Evolutionary conservation across 2,113 vertebrate genomes (phyloP), one percentile per base, ranked within the genome.

Genomic region (Pithys albifrons): DNA sequence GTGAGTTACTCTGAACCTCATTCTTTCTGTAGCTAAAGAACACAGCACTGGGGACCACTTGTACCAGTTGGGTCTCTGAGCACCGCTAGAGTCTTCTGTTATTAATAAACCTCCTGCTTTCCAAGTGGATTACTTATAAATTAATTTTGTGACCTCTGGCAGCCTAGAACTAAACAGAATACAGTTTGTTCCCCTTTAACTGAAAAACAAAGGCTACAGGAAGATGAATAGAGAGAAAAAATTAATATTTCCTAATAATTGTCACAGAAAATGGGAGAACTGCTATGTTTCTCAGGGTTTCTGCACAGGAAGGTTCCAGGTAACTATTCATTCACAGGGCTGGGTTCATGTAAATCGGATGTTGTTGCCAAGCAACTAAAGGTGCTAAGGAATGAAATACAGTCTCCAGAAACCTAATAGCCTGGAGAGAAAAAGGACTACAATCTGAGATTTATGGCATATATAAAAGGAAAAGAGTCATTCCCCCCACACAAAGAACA

Each of bases 321-420:
- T 97, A 93, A 73, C 90, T 65, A 91, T 89, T 95, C 95, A 93
- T 95, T 94, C 95, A 76, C 7, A 0, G 79, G 91, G 92, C 64
- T 90, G 93, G 96, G 84, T 77, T 96, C 96, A 93, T 93, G 89
- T 93, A 96, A 97, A 96, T 93, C 16, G 16, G 95, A 90, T 93
- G 91, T 90, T 93, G 95, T 96, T 94, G 95, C 97, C 96, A 97
- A 96, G 95, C 96, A 97, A 97, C 97, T 91, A 73, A 92, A 96
- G 96, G 95, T 97, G 90, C 97, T 96, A 97, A 96, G 89, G 93
- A 96, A 96, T 96, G 95, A 97, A 96, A 96, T 93, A 95, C 91
- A 96, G 93, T 80, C 92, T 93, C 85, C 85, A 96, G 92, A 96
- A 95, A 94, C 95, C 96, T 97, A 97, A 95, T 94, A 96, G 95